These are phyloP conservation scores for Bicyclus anynana DNA, from an alignment of 1,140 invertebrate species.

Conservation along the genomic window DNA sequence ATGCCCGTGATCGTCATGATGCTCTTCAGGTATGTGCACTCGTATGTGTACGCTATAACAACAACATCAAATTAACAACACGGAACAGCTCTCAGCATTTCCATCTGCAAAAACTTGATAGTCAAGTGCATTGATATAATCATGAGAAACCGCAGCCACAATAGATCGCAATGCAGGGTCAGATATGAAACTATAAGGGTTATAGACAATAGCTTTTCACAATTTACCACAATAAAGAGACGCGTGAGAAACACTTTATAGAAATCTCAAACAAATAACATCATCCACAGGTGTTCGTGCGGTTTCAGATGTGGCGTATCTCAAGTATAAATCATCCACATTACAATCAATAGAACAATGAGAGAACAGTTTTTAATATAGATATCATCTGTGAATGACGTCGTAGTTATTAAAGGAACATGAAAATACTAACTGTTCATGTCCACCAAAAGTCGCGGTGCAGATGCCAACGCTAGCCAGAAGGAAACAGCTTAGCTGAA, in stretches of 20 bases:
- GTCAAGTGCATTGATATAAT: conserved; percentile 22
- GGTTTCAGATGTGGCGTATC: conserved; percentile 17
- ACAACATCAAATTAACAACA: conserved; percentile 15
- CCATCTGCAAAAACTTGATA: conserved; percentile 19
- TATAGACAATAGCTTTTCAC: conserved; percentile 67
- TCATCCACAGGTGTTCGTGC: conserved; percentile 26
- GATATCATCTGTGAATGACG: background rate
- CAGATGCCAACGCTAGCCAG: conserved; percentile 65
- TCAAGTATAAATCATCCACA: conserved; percentile 21
- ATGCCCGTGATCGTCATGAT: conserved; percentile 49
- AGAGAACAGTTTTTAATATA: background rate
- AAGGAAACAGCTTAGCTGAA: conserved; percentile 67
- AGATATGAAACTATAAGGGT: conserved; percentile 48
- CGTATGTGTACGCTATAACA: conserved; percentile 62
- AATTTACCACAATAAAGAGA: conserved; percentile 59
- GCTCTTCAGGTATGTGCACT: conserved; percentile 61
- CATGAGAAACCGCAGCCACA: conserved; percentile 25
- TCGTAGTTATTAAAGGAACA: conserved; percentile 25
- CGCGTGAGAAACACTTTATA: conserved; percentile 60
- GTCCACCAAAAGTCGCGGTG: conserved; percentile 70
- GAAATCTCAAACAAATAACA: conserved; percentile 39
- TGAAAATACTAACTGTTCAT: conserved; percentile 70
- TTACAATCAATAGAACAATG: too few relatives aligned
- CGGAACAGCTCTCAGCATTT: conserved; percentile 3
- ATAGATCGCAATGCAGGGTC: conserved; percentile 49